Base-by-base conservation (phyloP, 2,797 vertebrate species). In the Arctocebus calabarensis region DNA sequence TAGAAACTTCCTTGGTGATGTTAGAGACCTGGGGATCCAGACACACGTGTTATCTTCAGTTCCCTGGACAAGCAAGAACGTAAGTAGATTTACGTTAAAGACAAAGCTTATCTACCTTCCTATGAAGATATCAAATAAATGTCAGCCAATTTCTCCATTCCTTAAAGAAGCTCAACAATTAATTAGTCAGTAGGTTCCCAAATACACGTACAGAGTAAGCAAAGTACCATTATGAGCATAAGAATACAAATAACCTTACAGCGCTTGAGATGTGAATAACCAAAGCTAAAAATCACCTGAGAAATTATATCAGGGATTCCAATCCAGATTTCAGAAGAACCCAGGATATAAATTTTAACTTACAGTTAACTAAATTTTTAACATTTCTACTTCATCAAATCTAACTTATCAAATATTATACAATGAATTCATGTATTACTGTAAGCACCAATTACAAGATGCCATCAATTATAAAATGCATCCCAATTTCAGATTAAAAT, bases 401-500 rank as follows among this genome's bases (percentile, higher is more conserved):
- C 52, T 94, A 91, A 88, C 43, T 62, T 92, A 34, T 85, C 81
- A 94, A 84, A 81, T 52, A 81, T 85, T 55, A 96, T 27, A 92
- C 9, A 90, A 34, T 89, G 20, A 91, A 59, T 96, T 94, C 78
- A 87, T 22, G 14, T 68, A 91, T 57, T 45, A 96, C n/a, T 94
- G 0, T 57, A 94, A 90, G 43, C 73, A 86, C 48, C 83, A 95
- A 95, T 13, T 73, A 2, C 64, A 85, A 81, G 17, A 94, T 64
- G 25, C 25, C n/a, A 83, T 78, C 45, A 81, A 66, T 84, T 73
- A 85, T 73, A 91, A 94, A 96, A 90, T 74, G 62, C 37, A 93
- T 70, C 48, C 86, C 68, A 88, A 75, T 92, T 97, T 92, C 81
- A 88, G 71, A 95, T 85, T 88, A 96, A 96, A 94, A 92, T 78